phyloP scores from a whole-genome alignment of 2,113 vertebrate genomes.

The Nymphicus hollandicus region DNA sequence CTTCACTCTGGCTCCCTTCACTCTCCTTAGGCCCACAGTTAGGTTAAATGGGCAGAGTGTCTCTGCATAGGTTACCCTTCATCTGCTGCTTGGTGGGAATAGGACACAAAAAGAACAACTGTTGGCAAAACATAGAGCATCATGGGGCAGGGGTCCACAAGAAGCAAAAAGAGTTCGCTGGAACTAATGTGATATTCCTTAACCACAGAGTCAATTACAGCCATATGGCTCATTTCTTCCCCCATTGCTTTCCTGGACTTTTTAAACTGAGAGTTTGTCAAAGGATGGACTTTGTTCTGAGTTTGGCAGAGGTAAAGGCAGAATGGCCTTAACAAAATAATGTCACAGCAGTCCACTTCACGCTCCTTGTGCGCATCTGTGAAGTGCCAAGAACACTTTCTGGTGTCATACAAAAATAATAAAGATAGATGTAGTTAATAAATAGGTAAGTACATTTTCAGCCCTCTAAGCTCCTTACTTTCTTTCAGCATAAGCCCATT shows the following conservation, averaged over 20 bases:
- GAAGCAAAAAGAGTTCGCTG: not conserved
- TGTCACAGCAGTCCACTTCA: not conserved
- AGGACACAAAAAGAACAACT: not conserved
- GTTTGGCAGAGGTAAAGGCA: not conserved
- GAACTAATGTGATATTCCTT: not conserved
- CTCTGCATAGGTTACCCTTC: not conserved
- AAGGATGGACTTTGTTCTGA: not conserved
- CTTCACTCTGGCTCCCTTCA: not conserved
- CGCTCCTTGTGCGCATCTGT: not conserved
- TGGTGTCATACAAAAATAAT: slow-evolving; percentile 19
- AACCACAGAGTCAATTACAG: not conserved
- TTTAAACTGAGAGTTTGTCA: not conserved
- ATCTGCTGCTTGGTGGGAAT: not conserved
- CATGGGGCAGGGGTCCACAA: not conserved
- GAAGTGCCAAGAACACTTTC: not conserved
- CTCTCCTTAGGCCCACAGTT: not conserved
- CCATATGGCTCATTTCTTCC: not conserved
- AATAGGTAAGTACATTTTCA: slow-evolving; percentile 61
- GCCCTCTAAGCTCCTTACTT: slow-evolving; percentile 60
- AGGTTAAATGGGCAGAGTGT: not conserved
- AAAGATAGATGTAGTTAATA: slow-evolving; percentile 61
- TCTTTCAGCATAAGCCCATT: slow-evolving; percentile 59
- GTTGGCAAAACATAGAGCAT: not conserved
- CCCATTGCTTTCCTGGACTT: not conserved
- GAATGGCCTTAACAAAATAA: not conserved